Evolutionary conservation across 2,113 vertebrate species (phyloP).

Genomic region (human (Homo sapiens)): GRCh38 chr1:206207501-206208000

Average conservation of each 20-base stretch:
- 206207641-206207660: constrained; percentile 48
- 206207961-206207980: constrained; percentile 24
- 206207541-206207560: constrained; percentile 51
- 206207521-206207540: constrained; percentile 72
- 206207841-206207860: constrained; percentile 64
- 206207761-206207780: constrained; percentile 47
- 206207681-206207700: constrained; percentile 70
- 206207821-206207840: constrained; percentile 57
- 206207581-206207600: constrained; percentile 63
- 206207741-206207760: constrained; percentile 62
- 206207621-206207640: neutral
- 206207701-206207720: constrained; percentile 49
- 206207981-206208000: constrained; percentile 30
- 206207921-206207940: constrained; percentile 13
- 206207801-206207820: constrained; percentile 41
- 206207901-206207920: constrained; percentile 61
- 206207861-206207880: constrained; percentile 44
- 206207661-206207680: constrained; percentile 37
- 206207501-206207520: constrained; percentile 72
- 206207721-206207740: constrained; percentile 63
- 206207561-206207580: constrained; percentile 58
- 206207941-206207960: constrained; percentile 29
- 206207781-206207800: constrained; percentile 56
- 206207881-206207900: constrained; percentile 47
- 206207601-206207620: constrained; percentile 53